Percentiles rank a stretch among this genome's conserved stretches.
phyloP scores from a whole-genome alignment of 1,140 invertebrate genomes.

The Neotoxoptera formosana region DNA sequence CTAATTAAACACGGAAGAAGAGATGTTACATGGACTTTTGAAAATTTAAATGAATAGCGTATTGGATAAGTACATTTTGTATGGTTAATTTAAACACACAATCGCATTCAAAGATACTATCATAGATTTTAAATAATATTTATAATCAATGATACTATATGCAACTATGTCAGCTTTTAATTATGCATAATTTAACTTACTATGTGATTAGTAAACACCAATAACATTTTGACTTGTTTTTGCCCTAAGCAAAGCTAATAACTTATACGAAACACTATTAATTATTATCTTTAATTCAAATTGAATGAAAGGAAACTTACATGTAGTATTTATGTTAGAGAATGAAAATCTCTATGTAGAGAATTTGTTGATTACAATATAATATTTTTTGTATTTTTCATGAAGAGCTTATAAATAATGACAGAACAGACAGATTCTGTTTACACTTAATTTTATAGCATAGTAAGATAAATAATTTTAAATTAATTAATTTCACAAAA shows the following conservation, averaged over 20 bases:
- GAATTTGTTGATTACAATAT: neutral
- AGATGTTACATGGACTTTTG: neutral
- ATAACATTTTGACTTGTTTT: neutral
- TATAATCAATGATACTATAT: too few species aligned
- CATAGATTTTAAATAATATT: too few species aligned
- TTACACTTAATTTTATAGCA: neutral
- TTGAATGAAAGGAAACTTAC: neutral
- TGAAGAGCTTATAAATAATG: neutral
- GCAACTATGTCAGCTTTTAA: too few species aligned
- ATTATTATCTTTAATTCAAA: neutral
- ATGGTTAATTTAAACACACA: neutral
- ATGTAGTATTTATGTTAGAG: too few species aligned
- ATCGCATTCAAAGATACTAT: too few species aligned
- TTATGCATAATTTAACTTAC: too few species aligned
- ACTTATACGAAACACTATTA: neutral
- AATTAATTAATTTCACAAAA: neutral
- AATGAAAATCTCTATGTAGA: too few species aligned
- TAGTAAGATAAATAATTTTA: neutral
- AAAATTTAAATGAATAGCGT: neutral
- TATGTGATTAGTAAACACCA: neutral
- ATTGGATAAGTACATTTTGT: neutral
- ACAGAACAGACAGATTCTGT: neutral
- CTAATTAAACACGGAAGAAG: too few species aligned
- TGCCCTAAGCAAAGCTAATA: neutral
- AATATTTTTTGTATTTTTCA: neutral